Percentiles rank a stretch among this genome's conserved stretches.
phyloP scores from a whole-genome alignment of 2,113 vertebrate species.

The Alethe castanea region DNA sequence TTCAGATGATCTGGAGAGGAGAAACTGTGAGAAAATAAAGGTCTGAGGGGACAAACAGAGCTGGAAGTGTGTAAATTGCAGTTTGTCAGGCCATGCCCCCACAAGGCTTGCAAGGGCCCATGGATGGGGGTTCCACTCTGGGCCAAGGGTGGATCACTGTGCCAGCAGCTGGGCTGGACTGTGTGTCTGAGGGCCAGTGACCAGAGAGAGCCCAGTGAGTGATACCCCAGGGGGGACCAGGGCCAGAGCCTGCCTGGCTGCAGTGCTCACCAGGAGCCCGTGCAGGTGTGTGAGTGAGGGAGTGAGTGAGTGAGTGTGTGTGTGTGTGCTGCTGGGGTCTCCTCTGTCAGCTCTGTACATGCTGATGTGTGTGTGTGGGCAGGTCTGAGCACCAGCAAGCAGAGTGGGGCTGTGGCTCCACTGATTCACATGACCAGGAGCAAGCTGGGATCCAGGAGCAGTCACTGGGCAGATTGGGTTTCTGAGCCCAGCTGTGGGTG shows the following conservation, averaged over 20 bases:
- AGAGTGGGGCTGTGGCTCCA: neutral
- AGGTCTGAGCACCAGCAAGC: neutral
- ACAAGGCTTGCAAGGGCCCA: accelerated
- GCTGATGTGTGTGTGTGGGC: neutral
- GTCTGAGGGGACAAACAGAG: accelerated
- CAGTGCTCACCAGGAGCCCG: neutral
- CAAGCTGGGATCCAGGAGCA: neutral
- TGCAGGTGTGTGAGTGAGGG: accelerated
- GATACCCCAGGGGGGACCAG: neutral
- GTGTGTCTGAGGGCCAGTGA: neutral
- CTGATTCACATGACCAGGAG: neutral
- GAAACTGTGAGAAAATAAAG: neutral
- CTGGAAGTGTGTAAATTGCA: accelerated
- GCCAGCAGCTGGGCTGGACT: neutral
- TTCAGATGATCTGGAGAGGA: neutral
- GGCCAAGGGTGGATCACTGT: accelerated
- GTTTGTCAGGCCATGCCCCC: accelerated
- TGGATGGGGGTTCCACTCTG: too few relatives aligned
- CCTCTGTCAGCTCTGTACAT: neutral
- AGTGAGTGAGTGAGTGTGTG: too few relatives aligned
- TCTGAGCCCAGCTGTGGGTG: neutral
- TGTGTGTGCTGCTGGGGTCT: neutral
- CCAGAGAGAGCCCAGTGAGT: neutral
- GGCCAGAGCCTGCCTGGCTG: accelerated
- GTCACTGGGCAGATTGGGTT: neutral